phyloP scores from a whole-genome alignment of 2,888 invertebrate genomes.

The Xanthostigma xanthostigma region DNA sequence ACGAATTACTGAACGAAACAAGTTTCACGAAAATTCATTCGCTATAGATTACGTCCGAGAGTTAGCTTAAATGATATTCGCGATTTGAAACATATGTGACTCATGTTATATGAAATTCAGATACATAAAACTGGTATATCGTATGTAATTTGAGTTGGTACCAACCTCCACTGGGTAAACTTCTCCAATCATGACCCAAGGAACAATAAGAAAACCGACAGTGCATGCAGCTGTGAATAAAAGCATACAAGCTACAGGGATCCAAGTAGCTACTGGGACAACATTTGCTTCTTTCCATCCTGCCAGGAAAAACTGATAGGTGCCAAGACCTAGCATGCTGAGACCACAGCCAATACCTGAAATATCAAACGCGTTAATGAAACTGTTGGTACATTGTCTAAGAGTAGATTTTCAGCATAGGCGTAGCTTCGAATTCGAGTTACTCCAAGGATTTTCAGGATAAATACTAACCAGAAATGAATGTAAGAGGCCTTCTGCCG shows the following conservation, averaged over 20 bases:
- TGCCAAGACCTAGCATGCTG: constrained; percentile 43
- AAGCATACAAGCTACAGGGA: constrained; percentile 44
- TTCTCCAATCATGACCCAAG: constrained; percentile 64
- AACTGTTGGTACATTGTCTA: not conserved
- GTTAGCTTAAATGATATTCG: not conserved
- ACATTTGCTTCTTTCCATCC: constrained; percentile 32
- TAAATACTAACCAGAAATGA: constrained; percentile 39
- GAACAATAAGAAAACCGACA: constrained; percentile 49
- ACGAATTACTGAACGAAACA: not conserved
- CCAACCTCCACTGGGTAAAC: constrained; percentile 48
- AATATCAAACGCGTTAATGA: constrained; percentile 6
- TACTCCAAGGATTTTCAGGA: not conserved
- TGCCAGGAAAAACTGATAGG: constrained; percentile 41
- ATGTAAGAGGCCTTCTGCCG: constrained; percentile 46
- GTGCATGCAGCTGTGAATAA: constrained; percentile 46
- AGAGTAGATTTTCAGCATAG: too few species aligned
- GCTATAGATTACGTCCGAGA: not conserved
- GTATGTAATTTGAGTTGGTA: not conserved
- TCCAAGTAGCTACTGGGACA: constrained; percentile 35
- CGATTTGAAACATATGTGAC: not conserved
- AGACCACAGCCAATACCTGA: constrained; percentile 43
- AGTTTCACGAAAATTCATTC: not conserved
- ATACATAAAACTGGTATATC: not conserved
- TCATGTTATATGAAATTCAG: not conserved
- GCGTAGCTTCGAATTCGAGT: not conserved